These are phyloP conservation scores for Ophion ventricosus DNA, from an alignment of 2,888 invertebrate species.

Conservation along the genomic window DNA sequence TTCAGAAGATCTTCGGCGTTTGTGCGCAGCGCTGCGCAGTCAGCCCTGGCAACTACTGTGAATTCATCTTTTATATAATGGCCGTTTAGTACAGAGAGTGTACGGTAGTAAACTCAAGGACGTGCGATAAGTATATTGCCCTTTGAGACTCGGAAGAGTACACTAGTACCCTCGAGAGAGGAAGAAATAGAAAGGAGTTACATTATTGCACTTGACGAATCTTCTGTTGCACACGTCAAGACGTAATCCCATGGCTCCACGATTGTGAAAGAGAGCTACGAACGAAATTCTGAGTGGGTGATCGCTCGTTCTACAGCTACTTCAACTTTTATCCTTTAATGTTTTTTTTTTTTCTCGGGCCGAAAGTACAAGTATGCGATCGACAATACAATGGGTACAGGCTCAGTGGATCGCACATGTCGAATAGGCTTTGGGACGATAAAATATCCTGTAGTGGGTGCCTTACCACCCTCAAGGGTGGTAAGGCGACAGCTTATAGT, in stretches of 20 bases:
- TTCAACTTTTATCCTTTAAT: slow-evolving; percentile 49
- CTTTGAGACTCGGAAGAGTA: slow-evolving; percentile 45
- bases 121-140: slow-evolving; percentile 29
- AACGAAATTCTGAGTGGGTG: slow-evolving; percentile 39
- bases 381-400: not conserved
- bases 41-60: slow-evolving; percentile 28
- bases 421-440: not conserved
- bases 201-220: slow-evolving; percentile 47
- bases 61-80: slow-evolving; percentile 19
- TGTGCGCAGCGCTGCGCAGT: slow-evolving; percentile 16
- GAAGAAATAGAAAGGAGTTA: not conserved
- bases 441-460: not conserved
- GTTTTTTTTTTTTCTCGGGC: slow-evolving; percentile 54
- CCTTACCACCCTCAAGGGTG: not conserved
- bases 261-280: slow-evolving; percentile 34
- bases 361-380: slow-evolving; percentile 15
- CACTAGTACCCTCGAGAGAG: slow-evolving; percentile 22
- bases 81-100: not conserved
- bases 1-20: slow-evolving; percentile 7
- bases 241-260: slow-evolving; percentile 35
- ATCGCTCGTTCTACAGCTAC: slow-evolving; percentile 23
- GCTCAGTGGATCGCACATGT: slow-evolving; percentile 7
- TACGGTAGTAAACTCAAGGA: slow-evolving; percentile 22
- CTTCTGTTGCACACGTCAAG: slow-evolving; percentile 29
- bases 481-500: too few species aligned